Evolutionary conservation across 1,140 invertebrate genomes (phyloP), one percentile per base, ranked within the genome.

Genomic region (Tetranychus cinnabarinus): DNA sequence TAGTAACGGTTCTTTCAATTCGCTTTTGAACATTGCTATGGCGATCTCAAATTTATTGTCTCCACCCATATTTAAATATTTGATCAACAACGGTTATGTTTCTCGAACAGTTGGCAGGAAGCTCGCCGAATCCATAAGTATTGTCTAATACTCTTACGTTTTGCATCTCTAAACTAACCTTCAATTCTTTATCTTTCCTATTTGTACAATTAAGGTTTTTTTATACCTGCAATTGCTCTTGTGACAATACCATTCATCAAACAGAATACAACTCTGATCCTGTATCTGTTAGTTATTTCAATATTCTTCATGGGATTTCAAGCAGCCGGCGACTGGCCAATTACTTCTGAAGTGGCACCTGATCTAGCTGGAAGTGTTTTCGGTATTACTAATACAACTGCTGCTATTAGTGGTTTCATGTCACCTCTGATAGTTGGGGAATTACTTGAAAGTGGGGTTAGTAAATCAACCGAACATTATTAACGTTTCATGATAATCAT

Each of bases 301-400:
- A 65, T 68, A 62, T 63, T 63, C 23, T 61, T 61, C 0, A 47
- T 62, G 13, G 67, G 66, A 1, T 48, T 66, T 13, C 47, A 55
- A 33, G 64, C 63, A 12, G 67, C 66, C 15, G 67, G 67, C 5
- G 63, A 68, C 36, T 47, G 62, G 10, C 62, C 65, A 6, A 64
- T 66, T 13, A 31, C 33, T 13, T 54, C 39, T n/a, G 62, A 62
- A 31, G 61, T 59, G 61, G 62, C 62, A 3, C 62, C 62, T 2
- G 55, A 58, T 31, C n/a, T 46, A 15, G 56, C 59, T 4, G 62
- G 62, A 13, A 39, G 15, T 10, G n/a, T 62, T 23, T 62, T 62
- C 31, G 62, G 62, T 37, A 15, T 62, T 42, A 33, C 62, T 4
- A 50, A 59, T 34, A 60, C 35, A 4, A 13, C 61, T 5, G 62